phyloP scores from a whole-genome alignment of 2,888 invertebrate genomes.

The Tenthredo distinguenda region DNA sequence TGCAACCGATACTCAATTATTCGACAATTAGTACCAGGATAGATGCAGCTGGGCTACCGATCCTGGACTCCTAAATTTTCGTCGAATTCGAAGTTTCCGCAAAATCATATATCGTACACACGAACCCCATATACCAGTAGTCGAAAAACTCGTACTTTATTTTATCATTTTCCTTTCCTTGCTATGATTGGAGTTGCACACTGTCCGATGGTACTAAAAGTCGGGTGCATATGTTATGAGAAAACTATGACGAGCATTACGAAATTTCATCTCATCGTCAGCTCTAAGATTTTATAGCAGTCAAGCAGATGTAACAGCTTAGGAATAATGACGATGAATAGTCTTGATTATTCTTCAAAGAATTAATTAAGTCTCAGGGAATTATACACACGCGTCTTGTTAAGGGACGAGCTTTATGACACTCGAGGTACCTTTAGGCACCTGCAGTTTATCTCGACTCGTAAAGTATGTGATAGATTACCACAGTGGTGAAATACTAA shows the following conservation, averaged over 20 bases:
- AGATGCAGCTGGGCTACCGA: background rate
- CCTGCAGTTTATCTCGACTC: background rate
- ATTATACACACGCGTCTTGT: background rate
- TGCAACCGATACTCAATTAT: background rate
- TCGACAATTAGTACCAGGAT: background rate
- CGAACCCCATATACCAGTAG: too few species aligned
- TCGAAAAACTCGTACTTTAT: background rate
- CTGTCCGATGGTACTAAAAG: background rate
- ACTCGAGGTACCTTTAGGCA: background rate
- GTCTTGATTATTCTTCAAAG: background rate
- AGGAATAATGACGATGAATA: slow-evolving; percentile 6
- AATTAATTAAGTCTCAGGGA: background rate
- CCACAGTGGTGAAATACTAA: background rate
- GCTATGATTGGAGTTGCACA: background rate
- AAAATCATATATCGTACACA: too few species aligned
- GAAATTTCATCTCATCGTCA: slow-evolving; percentile 1
- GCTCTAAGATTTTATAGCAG: background rate
- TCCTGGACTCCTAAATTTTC: background rate
- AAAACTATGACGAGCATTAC: background rate
- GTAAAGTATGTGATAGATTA: slow-evolving; percentile 18
- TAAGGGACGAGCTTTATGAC: background rate
- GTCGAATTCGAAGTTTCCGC: background rate
- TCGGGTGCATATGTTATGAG: background rate
- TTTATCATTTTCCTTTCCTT: background rate
- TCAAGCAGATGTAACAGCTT: background rate